These are phyloP conservation scores for Theonella swinhoei DNA, from an alignment of 37 sponge, comb jelly and placozoan genomes.

Conservation along the genomic window DNA sequence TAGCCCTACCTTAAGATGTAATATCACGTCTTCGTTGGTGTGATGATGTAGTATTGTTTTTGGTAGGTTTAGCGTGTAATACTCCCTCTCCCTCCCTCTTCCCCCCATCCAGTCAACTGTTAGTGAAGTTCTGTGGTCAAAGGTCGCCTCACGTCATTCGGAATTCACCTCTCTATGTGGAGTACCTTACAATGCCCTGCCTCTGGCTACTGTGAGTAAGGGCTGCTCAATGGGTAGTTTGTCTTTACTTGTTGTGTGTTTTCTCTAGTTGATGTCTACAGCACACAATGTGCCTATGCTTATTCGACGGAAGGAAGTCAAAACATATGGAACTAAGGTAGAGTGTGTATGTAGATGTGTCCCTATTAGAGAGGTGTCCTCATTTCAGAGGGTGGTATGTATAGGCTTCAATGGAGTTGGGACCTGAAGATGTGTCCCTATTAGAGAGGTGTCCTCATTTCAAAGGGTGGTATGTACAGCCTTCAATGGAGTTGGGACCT, in stretches of 20 bases:
- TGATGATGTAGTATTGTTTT: too few relatives aligned
- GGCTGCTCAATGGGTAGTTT: not conserved
- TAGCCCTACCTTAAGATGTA: too few relatives aligned
- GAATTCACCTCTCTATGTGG: conserved; percentile 82
- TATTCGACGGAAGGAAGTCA: conserved; percentile 84
- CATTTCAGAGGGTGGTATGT: too few relatives aligned
- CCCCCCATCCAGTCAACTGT: conserved; percentile 33
- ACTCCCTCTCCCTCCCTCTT: not conserved
- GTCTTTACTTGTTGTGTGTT: not conserved
- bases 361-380: too few relatives aligned
- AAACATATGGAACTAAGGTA: conserved; percentile 92
- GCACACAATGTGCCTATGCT: conserved; percentile 83
- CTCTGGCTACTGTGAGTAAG: conserved; percentile 83
- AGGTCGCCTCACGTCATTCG: not conserved
- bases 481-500: too few relatives aligned
- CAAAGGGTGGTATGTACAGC: too few relatives aligned
- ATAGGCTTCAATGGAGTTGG: too few relatives aligned
- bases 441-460: too few relatives aligned
- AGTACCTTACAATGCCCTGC: conserved; percentile 94
- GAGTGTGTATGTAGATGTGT: not conserved
- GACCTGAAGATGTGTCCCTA: too few relatives aligned
- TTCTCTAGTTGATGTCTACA: conserved; percentile 58
- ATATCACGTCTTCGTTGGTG: too few relatives aligned
- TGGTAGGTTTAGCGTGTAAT: too few relatives aligned
- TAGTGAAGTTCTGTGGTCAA: conserved; percentile 72